Evolutionary conservation across 2,113 vertebrate genomes (phyloP).

Genomic region (Willisornis vidua): DNA sequence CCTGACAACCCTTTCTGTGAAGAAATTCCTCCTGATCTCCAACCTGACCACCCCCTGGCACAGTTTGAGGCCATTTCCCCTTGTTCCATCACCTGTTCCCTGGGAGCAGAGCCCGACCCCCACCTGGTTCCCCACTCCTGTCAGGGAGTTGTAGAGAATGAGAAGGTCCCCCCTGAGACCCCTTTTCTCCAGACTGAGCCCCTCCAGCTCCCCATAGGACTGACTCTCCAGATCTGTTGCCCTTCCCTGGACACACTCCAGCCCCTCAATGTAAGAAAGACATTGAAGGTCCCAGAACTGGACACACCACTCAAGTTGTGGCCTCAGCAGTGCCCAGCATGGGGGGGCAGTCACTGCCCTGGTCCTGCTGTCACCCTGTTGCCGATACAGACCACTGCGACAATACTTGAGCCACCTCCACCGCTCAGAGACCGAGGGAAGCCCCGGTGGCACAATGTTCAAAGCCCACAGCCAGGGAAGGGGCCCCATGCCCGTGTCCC

Average conservation of each 20-base stretch:
- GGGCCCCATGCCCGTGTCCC: accelerated
- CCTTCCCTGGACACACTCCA: not conserved
- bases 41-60: not conserved
- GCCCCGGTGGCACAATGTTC: accelerated
- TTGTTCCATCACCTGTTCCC: not conserved
- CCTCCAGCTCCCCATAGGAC: not conserved
- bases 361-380: not conserved
- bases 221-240: not conserved
- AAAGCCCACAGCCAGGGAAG: not conserved
- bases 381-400: not conserved
- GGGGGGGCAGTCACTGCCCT: not conserved
- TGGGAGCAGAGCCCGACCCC: not conserved
- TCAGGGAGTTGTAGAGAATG: not conserved
- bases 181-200: not conserved
- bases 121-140: not conserved
- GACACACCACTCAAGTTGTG: not conserved
- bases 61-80: not conserved
- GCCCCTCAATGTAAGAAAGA: not conserved
- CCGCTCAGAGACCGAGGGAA: not conserved
- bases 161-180: not conserved
- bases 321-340: not conserved
- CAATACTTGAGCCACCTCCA: not conserved
- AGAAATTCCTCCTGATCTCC: not conserved
- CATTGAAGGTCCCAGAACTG: not conserved
- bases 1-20: not conserved